Base-by-base conservation (phyloP, 2,888 invertebrate genomes). In the Camponotus fellah region DNA sequence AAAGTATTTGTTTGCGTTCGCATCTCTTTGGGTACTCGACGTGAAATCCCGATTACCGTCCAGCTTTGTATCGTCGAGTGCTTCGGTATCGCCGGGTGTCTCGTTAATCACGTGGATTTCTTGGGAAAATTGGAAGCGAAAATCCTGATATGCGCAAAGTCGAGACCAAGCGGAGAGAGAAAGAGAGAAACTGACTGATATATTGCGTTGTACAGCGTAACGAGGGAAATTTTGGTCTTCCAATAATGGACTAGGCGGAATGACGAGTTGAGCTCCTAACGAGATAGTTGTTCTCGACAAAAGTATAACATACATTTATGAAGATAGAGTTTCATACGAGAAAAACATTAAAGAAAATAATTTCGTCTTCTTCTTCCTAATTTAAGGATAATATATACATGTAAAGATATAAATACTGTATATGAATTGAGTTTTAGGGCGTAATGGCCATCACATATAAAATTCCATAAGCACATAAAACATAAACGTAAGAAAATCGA, bases 121-220 rank as follows among this genome's bases (percentile, higher is more conserved):
- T 80, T 71, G 60, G 71, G 71, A 71, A 80, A 80, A 80, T 80
- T 46, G 43, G 60, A 71, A 71, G 65, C 60, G 79, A 80, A 80
- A 80, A 80, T 71, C 60, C 71, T n/a, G 60, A 60, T 79, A 79
- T 53, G 53, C 53, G 8, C 8, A 53, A 26, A 26, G 26, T 60
- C 46, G 21, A 71, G 46, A 37, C 62, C 21, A 14, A 14, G 26
- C 14, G n/a, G 71, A 60, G 10, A 60, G 46, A 60, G 32, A n/a
- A 14, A 49, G 8, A 53, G n/a, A 53, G 2, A 53, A 0, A 53
- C 2, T 49, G n/a, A 8, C 53, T 53, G 9, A 53, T 53, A 53
- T 53, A 53, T 8, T 21, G 12, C 56, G 40, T 26, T 32, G 17
- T 46, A 60, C 14, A 58, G 46, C 71, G 3, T 34, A 60, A 5